Evolutionary conservation across 2,888 invertebrate genomes (phyloP), one percentile per base, ranked within the genome.

Genomic region (Andrena minutula): DNA sequence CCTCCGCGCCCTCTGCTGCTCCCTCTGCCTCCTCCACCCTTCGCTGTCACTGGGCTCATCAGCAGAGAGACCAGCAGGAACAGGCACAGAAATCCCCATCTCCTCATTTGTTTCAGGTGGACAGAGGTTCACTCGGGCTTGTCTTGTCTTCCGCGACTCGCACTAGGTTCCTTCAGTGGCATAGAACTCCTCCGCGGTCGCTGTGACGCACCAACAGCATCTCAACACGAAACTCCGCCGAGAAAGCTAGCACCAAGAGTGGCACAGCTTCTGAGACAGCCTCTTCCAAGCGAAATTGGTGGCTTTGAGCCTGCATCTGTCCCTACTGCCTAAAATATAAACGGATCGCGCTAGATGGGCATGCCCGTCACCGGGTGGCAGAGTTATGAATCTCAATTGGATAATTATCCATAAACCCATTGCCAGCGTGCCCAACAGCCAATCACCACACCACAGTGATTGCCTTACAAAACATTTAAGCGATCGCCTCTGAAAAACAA

Each of bases 371-470:
- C 88, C 89, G 87, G 41, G 89, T 90, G 89, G 88, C 90, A 90
- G 91, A 91, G 90, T 92, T 90, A 93, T 93, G 91, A 93, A 91
- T 92, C 93, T 94, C 94, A 94, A 94, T 94, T 94, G 94, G 91
- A 93, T 93, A 93, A 94, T 94, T 93, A 92, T 92, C 92, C 91
- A 86, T 89, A 90, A 91, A 92, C 90, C 91, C 90, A 91, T 92
- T 91, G 90, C 89, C 88, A 89, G 89, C 87, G 82, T 91, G 82
- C 85, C 87, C 91, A 88, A 89, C 87, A 85, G 76, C 89, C 91
- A 91, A 91, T 92, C 91, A 86, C 87, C 81, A 85, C 88, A 86
- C 65, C 86, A 76, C 68, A 84, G 69, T 81, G 80, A 83, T 85
- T 86, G 83, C 85, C 86, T 86, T 85, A 88, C 87, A 87, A 89